Conservation (phyloP, 1,140 invertebrate species). For the Lanistes nyassanus region DNA sequence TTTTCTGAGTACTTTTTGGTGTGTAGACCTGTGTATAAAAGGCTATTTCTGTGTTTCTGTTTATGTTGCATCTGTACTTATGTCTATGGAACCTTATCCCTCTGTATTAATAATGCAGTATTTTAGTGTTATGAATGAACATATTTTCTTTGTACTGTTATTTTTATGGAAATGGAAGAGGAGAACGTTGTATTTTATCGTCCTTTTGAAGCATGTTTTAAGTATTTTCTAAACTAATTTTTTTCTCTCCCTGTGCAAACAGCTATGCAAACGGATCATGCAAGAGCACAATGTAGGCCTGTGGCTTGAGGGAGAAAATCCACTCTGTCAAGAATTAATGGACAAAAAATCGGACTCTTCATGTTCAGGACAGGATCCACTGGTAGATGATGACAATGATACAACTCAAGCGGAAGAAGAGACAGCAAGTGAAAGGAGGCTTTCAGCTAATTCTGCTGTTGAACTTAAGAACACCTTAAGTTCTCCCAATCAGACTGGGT, state of each 20-base stretch:
- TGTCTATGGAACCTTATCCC: too few relatives aligned
- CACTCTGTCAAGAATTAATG: slow-evolving; percentile 27
- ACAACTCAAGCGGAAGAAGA: too few relatives aligned
- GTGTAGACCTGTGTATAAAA: neutral
- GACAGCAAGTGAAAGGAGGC: neutral
- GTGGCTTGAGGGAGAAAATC: slow-evolving; percentile 38
- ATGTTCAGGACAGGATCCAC: neutral
- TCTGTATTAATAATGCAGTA: too few relatives aligned
- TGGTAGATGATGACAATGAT: neutral
- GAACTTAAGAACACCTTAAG: too few relatives aligned
- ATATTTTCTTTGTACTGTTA: neutral
- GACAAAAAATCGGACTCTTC: slow-evolving; percentile 23
- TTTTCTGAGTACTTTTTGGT: neutral
- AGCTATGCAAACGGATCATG: slow-evolving; percentile 36
- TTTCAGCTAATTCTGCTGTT: neutral
- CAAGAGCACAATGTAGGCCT: slow-evolving; percentile 42
- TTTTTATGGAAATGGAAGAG: neutral
- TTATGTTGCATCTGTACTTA: too few relatives aligned
- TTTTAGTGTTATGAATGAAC: neutral
- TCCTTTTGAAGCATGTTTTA: neutral
- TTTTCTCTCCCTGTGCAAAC: neutral
- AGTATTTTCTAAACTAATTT: neutral
- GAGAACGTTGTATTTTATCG: neutral
- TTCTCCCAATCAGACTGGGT: neutral
- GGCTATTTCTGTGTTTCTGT: neutral